A percentile compares a stretch with the other conserved stretches of the same genome.
Evolutionary conservation across 2,888 invertebrate species (phyloP).

Genomic region (Tenthredo mesomela): DNA sequence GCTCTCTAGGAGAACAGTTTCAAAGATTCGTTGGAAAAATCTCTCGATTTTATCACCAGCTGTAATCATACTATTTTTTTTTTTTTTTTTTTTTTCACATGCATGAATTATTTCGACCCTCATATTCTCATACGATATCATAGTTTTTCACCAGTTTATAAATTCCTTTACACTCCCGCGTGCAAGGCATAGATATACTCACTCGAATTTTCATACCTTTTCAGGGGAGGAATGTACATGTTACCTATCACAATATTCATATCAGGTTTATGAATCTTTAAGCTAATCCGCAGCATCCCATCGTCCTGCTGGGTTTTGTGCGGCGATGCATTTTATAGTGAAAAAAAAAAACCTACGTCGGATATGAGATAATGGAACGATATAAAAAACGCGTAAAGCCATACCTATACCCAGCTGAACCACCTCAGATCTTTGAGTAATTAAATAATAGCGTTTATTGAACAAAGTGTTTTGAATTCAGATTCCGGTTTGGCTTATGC

Average conservation of each 20-base stretch:
- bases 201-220: slow-evolving; percentile 4
- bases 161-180: slow-evolving; percentile 64
- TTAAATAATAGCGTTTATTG: neutral
- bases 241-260: slow-evolving; percentile 30
- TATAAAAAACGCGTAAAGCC: neutral
- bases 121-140: neutral
- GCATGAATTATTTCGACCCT: neutral
- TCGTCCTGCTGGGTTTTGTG: neutral
- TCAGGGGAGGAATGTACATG: neutral
- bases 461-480: neutral
- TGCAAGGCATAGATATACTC: slow-evolving; percentile 45
- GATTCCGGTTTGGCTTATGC: neutral
- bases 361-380: neutral
- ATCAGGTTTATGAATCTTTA: slow-evolving; percentile 31
- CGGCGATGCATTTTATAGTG: slow-evolving; percentile 14
- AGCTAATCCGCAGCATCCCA: neutral
- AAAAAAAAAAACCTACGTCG: neutral
- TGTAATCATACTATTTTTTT: neutral
- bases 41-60: neutral
- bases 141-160: slow-evolving; percentile 29
- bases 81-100: neutral
- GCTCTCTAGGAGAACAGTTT: neutral
- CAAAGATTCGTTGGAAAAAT: slow-evolving; percentile 54
- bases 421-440: neutral
- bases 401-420: neutral